Conservation (phyloP, 2,113 vertebrate species). For the Microcebus ravelobensis region DNA sequence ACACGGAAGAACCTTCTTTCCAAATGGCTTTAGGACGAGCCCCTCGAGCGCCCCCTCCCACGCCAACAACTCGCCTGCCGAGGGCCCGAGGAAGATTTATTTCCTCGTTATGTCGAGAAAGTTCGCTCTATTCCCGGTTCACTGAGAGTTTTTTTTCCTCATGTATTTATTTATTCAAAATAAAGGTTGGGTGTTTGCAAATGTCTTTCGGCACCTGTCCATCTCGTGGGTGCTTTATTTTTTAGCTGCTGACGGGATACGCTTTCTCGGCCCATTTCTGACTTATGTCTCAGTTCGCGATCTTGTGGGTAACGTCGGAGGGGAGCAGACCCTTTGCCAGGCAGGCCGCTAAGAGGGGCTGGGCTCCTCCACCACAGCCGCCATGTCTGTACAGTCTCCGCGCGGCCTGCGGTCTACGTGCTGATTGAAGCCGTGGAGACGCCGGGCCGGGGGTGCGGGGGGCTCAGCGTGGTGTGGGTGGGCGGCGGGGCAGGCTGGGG, state of each 20-base stretch:
- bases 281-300: not conserved
- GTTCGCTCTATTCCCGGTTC: not conserved
- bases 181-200: not conserved
- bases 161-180: not conserved
- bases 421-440: not conserved
- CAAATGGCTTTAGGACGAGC: no score
- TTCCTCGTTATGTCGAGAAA: no score
- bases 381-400: accelerated
- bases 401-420: not conserved
- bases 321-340: not conserved
- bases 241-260: not conserved
- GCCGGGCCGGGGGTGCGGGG: not conserved
- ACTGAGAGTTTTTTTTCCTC: not conserved
- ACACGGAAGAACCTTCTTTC: not conserved
- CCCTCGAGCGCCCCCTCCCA: accelerated
- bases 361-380: not conserved
- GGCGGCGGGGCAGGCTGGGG: not conserved
- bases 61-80: accelerated
- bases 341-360: accelerated
- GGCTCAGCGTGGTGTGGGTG: accelerated
- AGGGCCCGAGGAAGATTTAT: not conserved
- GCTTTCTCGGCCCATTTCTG: not conserved
- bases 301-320: no score
- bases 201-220: not conserved
- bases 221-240: not conserved